These are phyloP conservation scores for Discoglossus pictus DNA, from an alignment of 2,797 vertebrate species.

Conservation along the genomic window DNA sequence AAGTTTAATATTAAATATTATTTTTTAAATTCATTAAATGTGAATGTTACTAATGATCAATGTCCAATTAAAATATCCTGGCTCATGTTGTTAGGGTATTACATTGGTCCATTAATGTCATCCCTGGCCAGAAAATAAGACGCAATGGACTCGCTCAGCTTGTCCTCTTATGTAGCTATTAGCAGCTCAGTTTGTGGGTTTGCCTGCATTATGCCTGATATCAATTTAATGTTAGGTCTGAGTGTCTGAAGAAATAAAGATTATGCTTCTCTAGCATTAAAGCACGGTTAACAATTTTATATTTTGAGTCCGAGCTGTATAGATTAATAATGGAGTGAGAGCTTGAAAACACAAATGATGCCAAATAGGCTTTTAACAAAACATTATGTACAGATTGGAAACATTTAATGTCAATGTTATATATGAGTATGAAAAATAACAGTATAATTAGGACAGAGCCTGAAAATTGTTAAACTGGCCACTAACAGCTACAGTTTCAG, in stretches of 20 bases:
- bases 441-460: slow-evolving; percentile 49
- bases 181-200: slow-evolving; percentile 59
- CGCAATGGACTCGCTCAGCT: slow-evolving; percentile 69
- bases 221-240: slow-evolving; percentile 68
- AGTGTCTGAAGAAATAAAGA: slow-evolving; percentile 70
- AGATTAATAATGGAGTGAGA: slow-evolving; percentile 55
- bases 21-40: no score
- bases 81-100: no score
- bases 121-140: slow-evolving; percentile 62
- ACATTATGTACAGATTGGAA: slow-evolving; percentile 46
- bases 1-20: no score
- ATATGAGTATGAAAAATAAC: slow-evolving; percentile 51
- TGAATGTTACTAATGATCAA: no score
- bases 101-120: no score
- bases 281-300: slow-evolving; percentile 55
- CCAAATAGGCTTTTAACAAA: slow-evolving; percentile 59
- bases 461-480: slow-evolving; percentile 5
- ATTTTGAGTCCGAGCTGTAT: slow-evolving; percentile 55
- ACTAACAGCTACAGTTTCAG: slow-evolving; percentile 10
- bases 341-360: slow-evolving; percentile 56
- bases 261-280: slow-evolving; percentile 60
- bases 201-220: slow-evolving; percentile 60
- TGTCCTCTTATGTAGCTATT: slow-evolving; percentile 68
- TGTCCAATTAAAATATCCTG: no score
- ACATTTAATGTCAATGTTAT: slow-evolving; percentile 57